Evolutionary conservation across 2,797 vertebrate species (phyloP).

Genomic region (Danio albolineatus): DNA sequence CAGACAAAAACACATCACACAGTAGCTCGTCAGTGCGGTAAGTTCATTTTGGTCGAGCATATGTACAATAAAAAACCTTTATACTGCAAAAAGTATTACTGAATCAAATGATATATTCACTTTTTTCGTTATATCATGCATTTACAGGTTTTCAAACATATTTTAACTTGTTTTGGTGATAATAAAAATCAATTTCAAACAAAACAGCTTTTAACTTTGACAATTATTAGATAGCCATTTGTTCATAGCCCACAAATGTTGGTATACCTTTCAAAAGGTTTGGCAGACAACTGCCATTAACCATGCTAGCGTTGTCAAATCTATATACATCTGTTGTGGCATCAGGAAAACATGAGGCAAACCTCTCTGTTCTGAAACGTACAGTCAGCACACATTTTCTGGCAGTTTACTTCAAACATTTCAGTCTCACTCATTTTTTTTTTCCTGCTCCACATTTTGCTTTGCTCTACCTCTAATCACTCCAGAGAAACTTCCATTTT

Average conservation of each 20-base stretch:
- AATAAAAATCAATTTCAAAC: neutral
- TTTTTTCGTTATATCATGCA: neutral
- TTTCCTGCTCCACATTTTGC: constrained; percentile 84
- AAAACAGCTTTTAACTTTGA: neutral
- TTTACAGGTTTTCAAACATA: neutral
- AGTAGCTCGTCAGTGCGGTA: constrained; percentile 32
- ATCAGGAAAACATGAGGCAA: neutral
- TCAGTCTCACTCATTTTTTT: constrained; percentile 63
- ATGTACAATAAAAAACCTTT: neutral
- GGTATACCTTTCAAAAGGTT: neutral
- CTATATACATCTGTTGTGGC: neutral
- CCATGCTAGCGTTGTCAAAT: neutral
- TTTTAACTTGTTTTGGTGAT: neutral
- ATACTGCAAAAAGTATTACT: neutral
- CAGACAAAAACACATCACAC: constrained; percentile 45
- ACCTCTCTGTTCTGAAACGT: neutral
- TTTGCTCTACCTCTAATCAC: constrained; percentile 86
- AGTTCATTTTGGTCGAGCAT: neutral
- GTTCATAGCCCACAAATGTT: neutral
- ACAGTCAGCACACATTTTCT: constrained; percentile 2
- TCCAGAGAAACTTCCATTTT: constrained; percentile 93
- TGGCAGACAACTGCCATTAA: neutral
- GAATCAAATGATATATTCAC: too few species aligned
- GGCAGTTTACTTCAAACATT: constrained; percentile 27
- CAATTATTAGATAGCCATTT: neutral